A percentile compares a stretch with the other conserved stretches of the same genome.
phyloP scores from a whole-genome alignment of 2,113 vertebrate genomes.

The Tragelaphus scriptus region DNA sequence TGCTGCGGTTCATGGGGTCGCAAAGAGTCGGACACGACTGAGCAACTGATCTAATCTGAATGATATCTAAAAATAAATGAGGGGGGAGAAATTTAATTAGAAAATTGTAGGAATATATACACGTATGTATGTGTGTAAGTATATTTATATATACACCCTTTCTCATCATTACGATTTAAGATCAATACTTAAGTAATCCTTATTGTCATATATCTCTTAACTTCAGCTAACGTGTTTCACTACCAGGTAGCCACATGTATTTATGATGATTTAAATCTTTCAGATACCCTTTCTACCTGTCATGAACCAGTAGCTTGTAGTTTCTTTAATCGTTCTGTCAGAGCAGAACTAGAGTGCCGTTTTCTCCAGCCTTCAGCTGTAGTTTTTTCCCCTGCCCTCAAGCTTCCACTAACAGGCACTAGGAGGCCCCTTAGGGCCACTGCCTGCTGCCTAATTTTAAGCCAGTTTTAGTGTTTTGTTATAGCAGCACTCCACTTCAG shows the following conservation, averaged over 20 bases:
- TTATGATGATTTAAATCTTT: neutral
- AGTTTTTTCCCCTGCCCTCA: neutral
- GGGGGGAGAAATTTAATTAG: conserved; percentile 5
- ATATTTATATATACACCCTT: neutral
- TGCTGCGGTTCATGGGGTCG: neutral
- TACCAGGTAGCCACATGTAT: neutral
- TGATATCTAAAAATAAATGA: neutral
- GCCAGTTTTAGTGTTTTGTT: neutral
- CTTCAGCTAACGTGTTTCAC: neutral
- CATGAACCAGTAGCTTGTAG: neutral
- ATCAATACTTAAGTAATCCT: neutral
- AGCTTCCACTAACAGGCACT: neutral
- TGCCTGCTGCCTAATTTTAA: neutral
- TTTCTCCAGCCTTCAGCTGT: neutral
- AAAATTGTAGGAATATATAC: neutral
- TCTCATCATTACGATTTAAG: conserved; percentile 5
- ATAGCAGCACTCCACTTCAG: neutral
- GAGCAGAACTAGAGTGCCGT: neutral
- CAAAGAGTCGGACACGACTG: neutral
- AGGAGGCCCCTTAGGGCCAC: neutral
- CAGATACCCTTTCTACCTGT: neutral
- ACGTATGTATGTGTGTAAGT: neutral
- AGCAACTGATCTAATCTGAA: neutral
- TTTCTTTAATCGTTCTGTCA: neutral
- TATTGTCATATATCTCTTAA: neutral